Percentiles rank a stretch among this genome's conserved stretches.
Evolutionary conservation across 2,113 vertebrate species (phyloP).

Genomic region (Equus quagga): DNA sequence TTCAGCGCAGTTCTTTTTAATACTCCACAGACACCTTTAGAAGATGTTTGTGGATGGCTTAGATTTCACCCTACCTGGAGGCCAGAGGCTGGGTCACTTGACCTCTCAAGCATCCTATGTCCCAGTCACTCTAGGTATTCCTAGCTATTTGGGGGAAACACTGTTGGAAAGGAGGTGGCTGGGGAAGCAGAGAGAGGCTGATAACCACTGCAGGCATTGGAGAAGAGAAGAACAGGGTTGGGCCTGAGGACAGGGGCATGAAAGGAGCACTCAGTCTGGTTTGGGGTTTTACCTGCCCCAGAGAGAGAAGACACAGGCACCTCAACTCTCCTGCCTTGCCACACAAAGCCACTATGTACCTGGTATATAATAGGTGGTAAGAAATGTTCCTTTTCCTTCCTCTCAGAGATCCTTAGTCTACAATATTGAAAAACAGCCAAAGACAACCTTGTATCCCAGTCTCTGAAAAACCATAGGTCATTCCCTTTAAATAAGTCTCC

Average conservation of each 20-base stretch:
- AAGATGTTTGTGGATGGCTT: background rate
- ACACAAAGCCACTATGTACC: background rate
- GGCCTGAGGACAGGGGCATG: background rate
- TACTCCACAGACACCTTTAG: background rate
- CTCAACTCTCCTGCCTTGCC: background rate
- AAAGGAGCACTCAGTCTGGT: background rate
- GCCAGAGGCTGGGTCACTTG: background rate
- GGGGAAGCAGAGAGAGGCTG: background rate
- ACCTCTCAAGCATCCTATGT: background rate
- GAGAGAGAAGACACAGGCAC: background rate
- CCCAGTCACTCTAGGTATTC: background rate
- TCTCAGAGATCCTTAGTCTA: background rate
- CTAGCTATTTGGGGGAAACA: background rate
- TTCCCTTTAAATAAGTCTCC: conserved; percentile 4
- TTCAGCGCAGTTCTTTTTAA: background rate
- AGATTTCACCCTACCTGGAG: background rate
- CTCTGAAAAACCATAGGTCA: background rate
- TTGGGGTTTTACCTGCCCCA: background rate
- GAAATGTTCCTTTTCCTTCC: background rate
- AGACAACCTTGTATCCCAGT: background rate
- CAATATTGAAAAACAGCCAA: background rate
- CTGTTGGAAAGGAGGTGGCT: background rate
- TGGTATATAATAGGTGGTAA: background rate
- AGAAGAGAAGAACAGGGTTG: background rate
- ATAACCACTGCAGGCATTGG: background rate